Evolutionary conservation across 37 sponge, comb jelly and placozoan genomes (phyloP).

Genomic region (Agelas oroides): DNA sequence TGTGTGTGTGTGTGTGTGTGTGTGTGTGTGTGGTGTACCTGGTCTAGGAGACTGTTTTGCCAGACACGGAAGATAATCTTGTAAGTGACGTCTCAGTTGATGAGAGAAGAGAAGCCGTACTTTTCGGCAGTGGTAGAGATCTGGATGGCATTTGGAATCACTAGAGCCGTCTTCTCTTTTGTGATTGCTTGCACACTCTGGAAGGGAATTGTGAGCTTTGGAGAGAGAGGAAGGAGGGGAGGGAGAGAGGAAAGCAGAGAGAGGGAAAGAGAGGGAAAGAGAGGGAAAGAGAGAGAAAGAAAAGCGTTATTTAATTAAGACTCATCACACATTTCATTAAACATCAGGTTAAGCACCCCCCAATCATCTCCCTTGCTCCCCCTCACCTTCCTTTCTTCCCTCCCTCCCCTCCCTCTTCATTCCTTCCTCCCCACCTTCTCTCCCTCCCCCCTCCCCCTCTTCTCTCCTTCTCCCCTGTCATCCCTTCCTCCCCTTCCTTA

Average conservation of each 20-base stretch:
- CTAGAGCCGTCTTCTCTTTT: conserved; percentile 95
- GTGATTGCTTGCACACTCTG: conserved; percentile 76
- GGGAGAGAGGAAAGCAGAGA: background rate
- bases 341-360: no score
- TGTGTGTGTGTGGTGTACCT: no score
- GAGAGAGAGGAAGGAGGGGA: background rate
- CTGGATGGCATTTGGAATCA: conserved; percentile 96
- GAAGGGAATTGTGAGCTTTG: conserved; percentile 90
- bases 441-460: no score
- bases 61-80: conserved; percentile 84
- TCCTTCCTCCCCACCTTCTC: no score
- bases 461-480: no score
- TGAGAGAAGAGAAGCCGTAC: conserved; percentile 94
- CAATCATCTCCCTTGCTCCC: no score
- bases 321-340: no score
- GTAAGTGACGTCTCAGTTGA: conserved; percentile 87
- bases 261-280: conserved; percentile 12
- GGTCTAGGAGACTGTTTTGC: conserved; percentile 79
- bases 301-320: no score
- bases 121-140: conserved; percentile 84
- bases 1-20: no score
- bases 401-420: no score
- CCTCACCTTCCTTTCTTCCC: no score
- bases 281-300: conserved; percentile 33
- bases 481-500: no score